A percentile compares a stretch with the other conserved stretches of the same genome.
Conservation (phyloP, 2,113 vertebrate species). For the Chitala chitala region DNA sequence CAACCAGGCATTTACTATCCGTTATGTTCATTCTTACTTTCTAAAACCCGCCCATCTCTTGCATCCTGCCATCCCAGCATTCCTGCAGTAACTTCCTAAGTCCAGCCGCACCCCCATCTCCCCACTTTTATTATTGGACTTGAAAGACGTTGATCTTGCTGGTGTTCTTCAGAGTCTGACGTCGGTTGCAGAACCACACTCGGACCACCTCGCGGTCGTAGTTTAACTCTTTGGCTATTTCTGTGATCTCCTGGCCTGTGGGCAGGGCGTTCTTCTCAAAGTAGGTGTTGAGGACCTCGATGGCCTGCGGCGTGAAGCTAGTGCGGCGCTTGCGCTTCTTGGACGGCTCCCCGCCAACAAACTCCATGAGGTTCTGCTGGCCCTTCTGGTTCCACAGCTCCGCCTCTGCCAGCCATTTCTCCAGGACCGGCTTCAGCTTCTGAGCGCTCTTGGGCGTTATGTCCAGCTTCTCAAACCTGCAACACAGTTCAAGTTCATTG, state of each 20-base stretch:
- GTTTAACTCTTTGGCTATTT: slow-evolving; percentile 93
- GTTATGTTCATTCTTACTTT: not conserved
- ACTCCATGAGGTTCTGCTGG: slow-evolving; percentile 94
- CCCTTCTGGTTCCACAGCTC: slow-evolving; percentile 93
- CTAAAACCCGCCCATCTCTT: not conserved
- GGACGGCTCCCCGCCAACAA: slow-evolving; percentile 90
- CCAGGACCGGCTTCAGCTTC: slow-evolving; percentile 91
- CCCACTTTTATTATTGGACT: slow-evolving; percentile 59
- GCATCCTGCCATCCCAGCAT: too few relatives aligned
- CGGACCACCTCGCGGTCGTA: slow-evolving; percentile 92
- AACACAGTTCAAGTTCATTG: not conserved
- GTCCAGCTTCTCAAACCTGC: slow-evolving; percentile 92
- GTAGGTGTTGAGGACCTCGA: slow-evolving; percentile 89
- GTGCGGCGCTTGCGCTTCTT: slow-evolving; percentile 93
- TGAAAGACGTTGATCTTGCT: slow-evolving; percentile 94
- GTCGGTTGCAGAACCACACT: slow-evolving; percentile 96
- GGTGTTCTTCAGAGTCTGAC: slow-evolving; percentile 95
- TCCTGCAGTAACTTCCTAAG: not conserved
- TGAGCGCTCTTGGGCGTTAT: slow-evolving; percentile 97
- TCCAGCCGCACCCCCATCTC: not conserved
- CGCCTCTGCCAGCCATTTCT: slow-evolving; percentile 91
- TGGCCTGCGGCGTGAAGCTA: slow-evolving; percentile 91
- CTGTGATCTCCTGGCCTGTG: slow-evolving; percentile 92
- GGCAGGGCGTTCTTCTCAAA: slow-evolving; percentile 94
- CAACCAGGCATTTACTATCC: not conserved